Percentiles rank a stretch among this genome's conserved stretches.
Evolutionary conservation across 2,888 invertebrate species (phyloP).

Genomic region (Trilocha varians): DNA sequence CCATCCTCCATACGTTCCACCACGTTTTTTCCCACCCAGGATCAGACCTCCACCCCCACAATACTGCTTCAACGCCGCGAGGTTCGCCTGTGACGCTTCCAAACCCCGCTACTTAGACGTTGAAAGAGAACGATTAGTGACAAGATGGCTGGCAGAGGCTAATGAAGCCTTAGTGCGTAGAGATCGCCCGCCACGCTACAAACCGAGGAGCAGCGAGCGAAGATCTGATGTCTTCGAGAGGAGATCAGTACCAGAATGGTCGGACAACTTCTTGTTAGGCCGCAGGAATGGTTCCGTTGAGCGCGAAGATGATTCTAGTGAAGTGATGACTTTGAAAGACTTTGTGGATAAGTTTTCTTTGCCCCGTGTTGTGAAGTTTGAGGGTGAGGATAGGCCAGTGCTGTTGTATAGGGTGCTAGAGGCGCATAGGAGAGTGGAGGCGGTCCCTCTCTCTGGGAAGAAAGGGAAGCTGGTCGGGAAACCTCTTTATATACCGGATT

Average conservation of each 20-base stretch:
- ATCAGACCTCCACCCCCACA: conserved; percentile 65
- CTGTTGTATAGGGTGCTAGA: conserved; percentile 76
- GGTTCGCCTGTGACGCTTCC: conserved; percentile 67
- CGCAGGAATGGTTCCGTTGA: conserved; percentile 56
- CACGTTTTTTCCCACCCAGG: conserved; percentile 61
- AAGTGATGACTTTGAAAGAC: conserved; percentile 67
- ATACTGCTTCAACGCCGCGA: conserved; percentile 69
- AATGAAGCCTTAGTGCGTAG: conserved; percentile 62
- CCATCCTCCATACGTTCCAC: conserved; percentile 60
- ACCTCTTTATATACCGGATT: conserved; percentile 77
- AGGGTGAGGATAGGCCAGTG: conserved; percentile 72
- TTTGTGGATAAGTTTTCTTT: conserved; percentile 76
- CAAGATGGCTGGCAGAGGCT: conserved; percentile 66
- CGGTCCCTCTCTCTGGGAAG: conserved; percentile 71
- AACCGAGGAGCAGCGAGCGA: conserved; percentile 62
- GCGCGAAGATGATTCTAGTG: conserved; percentile 60
- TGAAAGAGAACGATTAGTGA: conserved; percentile 61
- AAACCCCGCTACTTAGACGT: conserved; percentile 65
- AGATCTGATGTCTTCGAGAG: conserved; percentile 60
- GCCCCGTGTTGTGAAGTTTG: conserved; percentile 74
- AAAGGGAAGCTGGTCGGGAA: conserved; percentile 73
- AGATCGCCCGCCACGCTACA: conserved; percentile 60
- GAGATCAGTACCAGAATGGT: conserved; percentile 56
- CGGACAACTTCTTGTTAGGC: conserved; percentile 58
- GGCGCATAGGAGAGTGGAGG: conserved; percentile 76